Conservation (phyloP, 2,888 invertebrate genomes). For the Acrobasis repandana region DNA sequence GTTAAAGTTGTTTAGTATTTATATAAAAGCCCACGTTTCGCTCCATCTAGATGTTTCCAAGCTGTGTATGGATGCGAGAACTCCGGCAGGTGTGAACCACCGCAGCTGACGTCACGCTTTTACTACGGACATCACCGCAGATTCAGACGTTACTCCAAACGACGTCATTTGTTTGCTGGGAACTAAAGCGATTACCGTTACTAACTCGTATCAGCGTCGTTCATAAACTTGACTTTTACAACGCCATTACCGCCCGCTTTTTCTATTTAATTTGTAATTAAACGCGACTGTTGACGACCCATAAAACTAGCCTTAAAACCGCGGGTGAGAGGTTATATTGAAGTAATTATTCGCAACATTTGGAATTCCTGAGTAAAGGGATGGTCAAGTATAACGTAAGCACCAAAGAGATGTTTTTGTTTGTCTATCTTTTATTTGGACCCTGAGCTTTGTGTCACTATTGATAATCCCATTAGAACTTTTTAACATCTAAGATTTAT, state of each 20-base stretch:
- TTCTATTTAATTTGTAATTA: conserved; percentile 18
- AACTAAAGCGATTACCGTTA: not conserved
- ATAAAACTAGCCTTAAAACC: conserved; percentile 2
- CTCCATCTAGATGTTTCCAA: too few species aligned
- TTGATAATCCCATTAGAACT: too few species aligned
- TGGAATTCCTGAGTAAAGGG: too few species aligned
- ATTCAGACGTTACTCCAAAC: not conserved
- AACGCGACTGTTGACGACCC: conserved; percentile 7
- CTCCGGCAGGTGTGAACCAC: not conserved
- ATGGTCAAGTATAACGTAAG: too few species aligned
- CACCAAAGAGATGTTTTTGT: too few species aligned
- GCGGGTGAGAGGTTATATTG: not conserved
- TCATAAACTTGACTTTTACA: conserved; percentile 5
- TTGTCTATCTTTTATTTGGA: too few species aligned
- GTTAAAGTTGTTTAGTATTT: too few species aligned
- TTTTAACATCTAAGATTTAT: too few species aligned
- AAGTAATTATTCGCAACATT: not conserved
- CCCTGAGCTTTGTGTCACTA: too few species aligned
- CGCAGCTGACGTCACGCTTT: not conserved
- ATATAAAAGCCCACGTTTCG: too few species aligned
- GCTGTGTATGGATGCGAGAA: not conserved
- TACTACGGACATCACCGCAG: not conserved
- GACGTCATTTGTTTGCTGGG: not conserved
- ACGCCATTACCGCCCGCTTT: not conserved
- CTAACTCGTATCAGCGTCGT: not conserved